These are phyloP conservation scores for Lithobates sylvaticus DNA, from an alignment of 2,797 vertebrate genomes.

Conservation along the genomic window DNA sequence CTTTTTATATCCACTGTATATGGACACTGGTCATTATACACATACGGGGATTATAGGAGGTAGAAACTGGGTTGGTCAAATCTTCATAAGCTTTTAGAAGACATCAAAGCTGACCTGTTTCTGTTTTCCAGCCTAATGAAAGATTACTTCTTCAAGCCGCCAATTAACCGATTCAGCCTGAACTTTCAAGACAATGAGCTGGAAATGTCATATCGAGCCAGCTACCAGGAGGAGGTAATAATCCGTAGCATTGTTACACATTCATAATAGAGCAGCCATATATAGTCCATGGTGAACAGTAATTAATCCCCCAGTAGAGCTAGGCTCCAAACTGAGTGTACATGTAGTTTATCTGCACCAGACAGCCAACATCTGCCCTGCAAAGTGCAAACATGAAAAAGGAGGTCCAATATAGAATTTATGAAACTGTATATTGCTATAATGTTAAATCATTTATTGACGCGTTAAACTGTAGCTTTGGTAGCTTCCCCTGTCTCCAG, in stretches of 20 bases:
- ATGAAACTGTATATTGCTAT: too few relatives aligned
- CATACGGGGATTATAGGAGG: background rate
- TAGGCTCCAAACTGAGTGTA: background rate
- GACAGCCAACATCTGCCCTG: background rate
- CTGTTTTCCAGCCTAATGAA: conserved; percentile 88
- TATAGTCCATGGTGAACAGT: background rate
- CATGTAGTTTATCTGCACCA: background rate
- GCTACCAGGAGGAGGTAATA: conserved; percentile 93
- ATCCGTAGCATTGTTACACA: background rate
- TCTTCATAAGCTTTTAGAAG: background rate
- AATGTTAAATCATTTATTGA: background rate
- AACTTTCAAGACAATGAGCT: conserved; percentile 91
- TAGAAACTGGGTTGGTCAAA: background rate
- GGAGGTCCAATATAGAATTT: background rate
- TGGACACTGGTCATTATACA: too few relatives aligned
- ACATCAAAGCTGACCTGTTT: conserved; percentile 5
- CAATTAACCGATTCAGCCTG: conserved; percentile 97
- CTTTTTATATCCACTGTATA: too few relatives aligned
- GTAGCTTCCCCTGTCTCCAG: background rate
- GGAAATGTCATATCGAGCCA: conserved; percentile 89
- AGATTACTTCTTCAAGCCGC: conserved; percentile 97
- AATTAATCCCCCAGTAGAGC: background rate
- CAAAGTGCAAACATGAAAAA: background rate
- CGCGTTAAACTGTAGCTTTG: background rate
- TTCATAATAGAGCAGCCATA: background rate